phyloP scores from a whole-genome alignment of 2,888 invertebrate species.

The Leptinotarsa rubiginosa region DNA sequence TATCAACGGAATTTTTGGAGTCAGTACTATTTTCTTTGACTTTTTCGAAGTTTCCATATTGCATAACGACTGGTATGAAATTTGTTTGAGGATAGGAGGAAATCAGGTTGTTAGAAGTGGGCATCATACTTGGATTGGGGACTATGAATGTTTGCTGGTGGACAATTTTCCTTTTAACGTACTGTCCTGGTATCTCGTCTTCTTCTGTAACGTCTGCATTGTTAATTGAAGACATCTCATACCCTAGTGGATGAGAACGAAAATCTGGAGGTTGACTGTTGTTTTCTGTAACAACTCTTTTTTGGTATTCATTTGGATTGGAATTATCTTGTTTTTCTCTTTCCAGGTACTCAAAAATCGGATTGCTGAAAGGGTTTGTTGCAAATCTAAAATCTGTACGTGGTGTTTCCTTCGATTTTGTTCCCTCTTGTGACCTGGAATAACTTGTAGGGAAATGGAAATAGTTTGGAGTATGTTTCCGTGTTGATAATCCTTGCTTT shows the following conservation, averaged over 20 bases:
- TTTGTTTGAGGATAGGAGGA: slow-evolving; percentile 7
- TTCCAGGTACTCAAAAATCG: slow-evolving; percentile 60
- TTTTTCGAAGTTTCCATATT: neutral
- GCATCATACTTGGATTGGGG: slow-evolving; percentile 45
- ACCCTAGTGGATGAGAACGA: slow-evolving; percentile 35
- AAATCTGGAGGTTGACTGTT: slow-evolving; percentile 37
- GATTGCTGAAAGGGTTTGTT: slow-evolving; percentile 56
- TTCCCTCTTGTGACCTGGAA: slow-evolving; percentile 47
- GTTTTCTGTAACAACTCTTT: slow-evolving; percentile 18
- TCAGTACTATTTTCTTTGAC: neutral
- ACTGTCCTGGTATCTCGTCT: slow-evolving; percentile 58
- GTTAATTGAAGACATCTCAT: slow-evolving; percentile 40
- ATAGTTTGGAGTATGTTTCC: slow-evolving; percentile 50
- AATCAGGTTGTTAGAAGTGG: slow-evolving; percentile 1
- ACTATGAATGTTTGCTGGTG: slow-evolving; percentile 61
- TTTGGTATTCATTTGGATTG: slow-evolving; percentile 22
- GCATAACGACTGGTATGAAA: slow-evolving; percentile 15
- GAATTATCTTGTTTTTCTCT: slow-evolving; percentile 40
- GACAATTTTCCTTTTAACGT: slow-evolving; percentile 61
- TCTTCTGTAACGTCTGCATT: slow-evolving; percentile 50
- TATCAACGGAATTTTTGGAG: slow-evolving; percentile 32
- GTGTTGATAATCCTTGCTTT: slow-evolving; percentile 62
- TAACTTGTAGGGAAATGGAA: slow-evolving; percentile 55
- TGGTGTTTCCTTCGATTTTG: slow-evolving; percentile 33
- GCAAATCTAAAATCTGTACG: slow-evolving; percentile 54